Conservation (phyloP, 2,888 invertebrate species). For the Chrysolina haemoptera region DNA sequence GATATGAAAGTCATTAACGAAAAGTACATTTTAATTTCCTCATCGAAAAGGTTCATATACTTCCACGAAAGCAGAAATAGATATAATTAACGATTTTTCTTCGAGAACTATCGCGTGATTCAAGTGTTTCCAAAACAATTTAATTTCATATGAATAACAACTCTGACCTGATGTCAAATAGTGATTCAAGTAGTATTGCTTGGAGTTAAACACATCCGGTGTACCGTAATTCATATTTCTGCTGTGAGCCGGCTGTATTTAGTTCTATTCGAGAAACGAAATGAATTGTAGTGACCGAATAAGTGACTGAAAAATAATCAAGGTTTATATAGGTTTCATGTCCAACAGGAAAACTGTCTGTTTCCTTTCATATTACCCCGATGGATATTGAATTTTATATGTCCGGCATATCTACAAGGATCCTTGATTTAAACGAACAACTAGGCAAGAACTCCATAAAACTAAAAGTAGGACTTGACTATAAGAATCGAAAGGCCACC, state of each 20-base stretch:
- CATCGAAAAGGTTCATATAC: neutral
- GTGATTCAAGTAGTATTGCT: conserved; percentile 3
- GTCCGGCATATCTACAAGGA: too few species aligned
- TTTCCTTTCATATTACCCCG: too few species aligned
- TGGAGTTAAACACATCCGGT: conserved; percentile 18
- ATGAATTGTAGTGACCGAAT: neutral
- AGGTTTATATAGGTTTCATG: too few species aligned
- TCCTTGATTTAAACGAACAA: too few species aligned
- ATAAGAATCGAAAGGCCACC: too few species aligned
- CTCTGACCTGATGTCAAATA: conserved; percentile 4
- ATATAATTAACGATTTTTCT: conserved; percentile 3
- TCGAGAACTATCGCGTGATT: conserved; percentile 21
- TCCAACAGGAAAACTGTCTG: too few species aligned
- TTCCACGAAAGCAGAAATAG: conserved; percentile 9
- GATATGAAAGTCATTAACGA: conserved; percentile 13
- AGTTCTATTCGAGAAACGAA: neutral
- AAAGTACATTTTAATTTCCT: conserved; percentile 18
- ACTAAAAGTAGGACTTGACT: too few species aligned
- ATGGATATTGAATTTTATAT: too few species aligned
- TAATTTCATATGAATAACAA: conserved; percentile 22
- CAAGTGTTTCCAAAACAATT: conserved; percentile 13
- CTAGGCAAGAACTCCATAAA: too few species aligned
- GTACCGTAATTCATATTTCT: conserved; percentile 14
- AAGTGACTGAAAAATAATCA: too few species aligned
- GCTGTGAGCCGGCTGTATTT: neutral